Conservation (phyloP, 2,888 invertebrate species). For the Tetanocera ferruginea region DNA sequence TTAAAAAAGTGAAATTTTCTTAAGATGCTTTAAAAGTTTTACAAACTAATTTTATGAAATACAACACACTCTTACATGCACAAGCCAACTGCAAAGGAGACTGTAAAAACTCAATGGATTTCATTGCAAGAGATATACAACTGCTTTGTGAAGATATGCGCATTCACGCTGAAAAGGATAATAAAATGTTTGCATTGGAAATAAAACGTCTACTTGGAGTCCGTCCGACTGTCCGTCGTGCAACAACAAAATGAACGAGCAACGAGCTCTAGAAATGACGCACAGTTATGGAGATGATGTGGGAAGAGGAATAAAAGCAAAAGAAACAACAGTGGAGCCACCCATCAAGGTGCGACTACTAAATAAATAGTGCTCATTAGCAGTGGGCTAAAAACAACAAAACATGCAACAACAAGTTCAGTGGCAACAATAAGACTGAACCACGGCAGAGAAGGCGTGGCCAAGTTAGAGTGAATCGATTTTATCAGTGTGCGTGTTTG, state of each 20-base stretch:
- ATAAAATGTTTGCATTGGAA: slow-evolving; percentile 58
- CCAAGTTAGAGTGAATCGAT: neutral
- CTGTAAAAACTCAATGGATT: too few species aligned
- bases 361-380: slow-evolving; percentile 41
- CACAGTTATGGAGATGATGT: slow-evolving; percentile 35
- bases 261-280: slow-evolving; percentile 57
- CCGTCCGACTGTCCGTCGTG: slow-evolving; percentile 16
- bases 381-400: slow-evolving; percentile 9
- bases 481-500: neutral
- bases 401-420: slow-evolving; percentile 44
- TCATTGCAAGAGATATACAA: too few species aligned
- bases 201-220: slow-evolving; percentile 40
- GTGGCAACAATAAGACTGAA: slow-evolving; percentile 33
- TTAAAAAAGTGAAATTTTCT: too few species aligned
- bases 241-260: slow-evolving; percentile 61
- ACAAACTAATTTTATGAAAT: too few species aligned
- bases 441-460: slow-evolving; percentile 6
- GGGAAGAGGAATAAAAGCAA: slow-evolving; percentile 15
- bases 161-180: slow-evolving; percentile 53
- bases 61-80: too few species aligned
- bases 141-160: slow-evolving; percentile 30
- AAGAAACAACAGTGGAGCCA: neutral
- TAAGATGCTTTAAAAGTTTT: too few species aligned
- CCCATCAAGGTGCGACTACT: slow-evolving; percentile 2
- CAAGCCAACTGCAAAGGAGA: too few species aligned